Base-by-base conservation (phyloP, 2,113 vertebrate species). In the Trichechus manatus region DNA sequence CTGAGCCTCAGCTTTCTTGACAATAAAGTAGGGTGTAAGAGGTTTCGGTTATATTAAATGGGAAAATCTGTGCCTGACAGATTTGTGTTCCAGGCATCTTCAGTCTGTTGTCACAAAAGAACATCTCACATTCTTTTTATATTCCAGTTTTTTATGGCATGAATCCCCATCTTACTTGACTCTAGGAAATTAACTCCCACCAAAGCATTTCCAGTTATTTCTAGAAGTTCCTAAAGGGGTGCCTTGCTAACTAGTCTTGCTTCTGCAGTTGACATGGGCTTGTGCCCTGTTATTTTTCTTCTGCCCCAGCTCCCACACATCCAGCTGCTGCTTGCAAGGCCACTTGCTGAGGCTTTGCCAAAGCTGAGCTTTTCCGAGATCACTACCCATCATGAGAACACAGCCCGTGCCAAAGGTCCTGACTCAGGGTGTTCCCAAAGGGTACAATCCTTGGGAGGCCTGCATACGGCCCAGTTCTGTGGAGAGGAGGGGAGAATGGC, bases 201-300 rank as follows among this genome's bases (percentile, higher is more conserved):
- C 36, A n/a, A 75, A 61, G 36, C 39, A 83, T 95, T 82, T 93
- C 42, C 42, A 77, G 59, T 61, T 93, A 82, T 94, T 85, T 93
- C 86, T 61, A 63, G 53, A 82, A n/a, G 31, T 63, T 94, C 82
- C 64, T 23, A 4, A 77, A 87, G 63, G 92, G 6, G 3, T 36
- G 33, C 59, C n/a, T 79, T 81, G 56, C 59, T 56, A 72, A 63
- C 47, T 22, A 81, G 27, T 61, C 66, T 95, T 42, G 70, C 47
- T 50, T 25, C 74, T 9, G n/a, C 36, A 27, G 22, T 82, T 68
- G 39, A 42, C 6, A 11, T 74, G 59, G 59, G 13, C 27, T 87
- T 81, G 33, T 61, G 42, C 3, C n/a, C 29, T 91, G 36, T n/a
- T 68, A 15, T 42, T 84, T 85, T 84, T 80, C 39, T 86, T 85